These are phyloP conservation scores for Drosophila lacicola DNA, from an alignment of 2,888 invertebrate species.

Conservation along the genomic window DNA sequence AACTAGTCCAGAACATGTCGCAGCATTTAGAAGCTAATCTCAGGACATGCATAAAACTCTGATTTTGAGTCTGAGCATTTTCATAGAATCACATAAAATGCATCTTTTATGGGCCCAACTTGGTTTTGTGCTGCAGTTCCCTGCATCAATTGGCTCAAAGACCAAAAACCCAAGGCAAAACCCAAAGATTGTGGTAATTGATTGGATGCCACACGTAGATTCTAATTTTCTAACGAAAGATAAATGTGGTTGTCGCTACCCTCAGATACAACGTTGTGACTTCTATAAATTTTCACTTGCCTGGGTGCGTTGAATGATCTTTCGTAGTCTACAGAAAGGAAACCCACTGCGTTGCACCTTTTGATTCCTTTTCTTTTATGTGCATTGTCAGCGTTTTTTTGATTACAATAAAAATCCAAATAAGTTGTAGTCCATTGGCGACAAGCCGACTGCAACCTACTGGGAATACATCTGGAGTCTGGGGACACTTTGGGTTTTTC, in stretches of 20 bases:
- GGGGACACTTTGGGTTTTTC: slow-evolving; percentile 37
- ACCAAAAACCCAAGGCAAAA: slow-evolving; percentile 59
- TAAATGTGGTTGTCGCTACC: slow-evolving; percentile 58
- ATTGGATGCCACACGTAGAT: slow-evolving; percentile 73
- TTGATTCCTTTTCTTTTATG: slow-evolving; percentile 50
- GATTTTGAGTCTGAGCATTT: slow-evolving; percentile 30
- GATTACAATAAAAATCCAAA: slow-evolving; percentile 74
- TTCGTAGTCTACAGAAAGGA: slow-evolving; percentile 39
- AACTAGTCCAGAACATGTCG: slow-evolving; percentile 44
- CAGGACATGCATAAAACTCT: slow-evolving; percentile 42
- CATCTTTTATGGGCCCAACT: slow-evolving; percentile 53
- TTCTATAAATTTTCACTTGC: slow-evolving; percentile 67
- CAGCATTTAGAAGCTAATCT: slow-evolving; percentile 58
- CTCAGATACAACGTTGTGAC: slow-evolving; percentile 42
- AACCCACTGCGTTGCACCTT: slow-evolving; percentile 64
- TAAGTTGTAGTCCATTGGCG: slow-evolving; percentile 76
- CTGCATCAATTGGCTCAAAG: slow-evolving; percentile 40
- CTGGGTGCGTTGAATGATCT: slow-evolving; percentile 35
- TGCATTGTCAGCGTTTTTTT: slow-evolving; percentile 59
- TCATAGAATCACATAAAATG: slow-evolving; percentile 67
- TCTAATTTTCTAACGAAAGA: slow-evolving; percentile 81
- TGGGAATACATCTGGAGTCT: slow-evolving; percentile 19
- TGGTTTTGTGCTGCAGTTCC: slow-evolving; percentile 10
- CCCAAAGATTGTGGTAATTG: slow-evolving; percentile 79
- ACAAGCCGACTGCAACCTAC: slow-evolving; percentile 50